Evolutionary conservation across 2,113 vertebrate species (phyloP).

Genomic region (Syrrhaptes paradoxus): DNA sequence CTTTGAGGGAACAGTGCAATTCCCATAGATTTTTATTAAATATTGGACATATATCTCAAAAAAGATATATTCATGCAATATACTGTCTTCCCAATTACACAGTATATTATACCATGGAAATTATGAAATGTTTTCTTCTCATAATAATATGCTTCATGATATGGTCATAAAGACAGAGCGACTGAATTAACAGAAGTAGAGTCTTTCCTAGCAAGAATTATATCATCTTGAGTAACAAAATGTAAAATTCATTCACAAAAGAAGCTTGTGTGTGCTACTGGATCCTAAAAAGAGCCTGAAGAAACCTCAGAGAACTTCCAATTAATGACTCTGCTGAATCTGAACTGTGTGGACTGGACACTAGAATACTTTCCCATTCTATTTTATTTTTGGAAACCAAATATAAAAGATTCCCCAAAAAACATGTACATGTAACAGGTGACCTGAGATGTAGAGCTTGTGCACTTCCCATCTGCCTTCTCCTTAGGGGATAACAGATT

Average conservation of each 20-base stretch:
- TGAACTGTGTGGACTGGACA: background rate
- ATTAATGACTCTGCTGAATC: background rate
- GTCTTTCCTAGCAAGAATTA: background rate
- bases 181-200: background rate
- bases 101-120: background rate
- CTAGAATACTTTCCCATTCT: background rate
- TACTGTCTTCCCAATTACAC: background rate
- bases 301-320: background rate
- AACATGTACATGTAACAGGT: background rate
- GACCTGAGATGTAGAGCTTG: background rate
- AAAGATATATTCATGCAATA: background rate
- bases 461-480: background rate
- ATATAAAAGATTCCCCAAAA: background rate
- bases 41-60: background rate
- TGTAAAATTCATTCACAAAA: background rate
- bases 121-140: background rate
- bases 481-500: background rate
- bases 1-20: background rate
- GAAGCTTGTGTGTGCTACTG: background rate
- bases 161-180: background rate
- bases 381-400: background rate
- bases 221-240: background rate
- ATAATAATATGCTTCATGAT: background rate
- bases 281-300: background rate
- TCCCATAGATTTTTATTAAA: background rate